These are phyloP conservation scores for Crypturellus tataupa DNA, from an alignment of 2,797 vertebrate genomes.

Conservation along the genomic window DNA sequence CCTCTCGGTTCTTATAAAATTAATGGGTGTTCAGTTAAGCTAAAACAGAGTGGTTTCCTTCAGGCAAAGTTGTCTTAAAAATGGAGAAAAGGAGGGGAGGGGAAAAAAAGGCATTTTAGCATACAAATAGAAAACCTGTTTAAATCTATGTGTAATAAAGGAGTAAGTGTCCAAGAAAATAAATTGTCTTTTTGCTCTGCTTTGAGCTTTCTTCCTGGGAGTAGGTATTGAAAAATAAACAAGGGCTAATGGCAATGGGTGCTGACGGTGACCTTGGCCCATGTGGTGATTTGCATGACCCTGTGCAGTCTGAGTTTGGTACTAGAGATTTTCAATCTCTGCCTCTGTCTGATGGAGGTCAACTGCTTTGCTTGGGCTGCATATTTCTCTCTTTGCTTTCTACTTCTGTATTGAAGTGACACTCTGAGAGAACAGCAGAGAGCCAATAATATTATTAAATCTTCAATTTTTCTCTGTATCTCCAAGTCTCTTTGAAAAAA, in stretches of 20 bases:
- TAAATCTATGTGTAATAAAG: slow-evolving; percentile 62
- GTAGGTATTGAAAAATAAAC: slow-evolving; percentile 43
- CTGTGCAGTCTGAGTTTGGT: not conserved
- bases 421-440: not conserved
- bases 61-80: slow-evolving; percentile 23
- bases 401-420: not conserved
- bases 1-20: slow-evolving; percentile 54
- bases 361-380: not conserved
- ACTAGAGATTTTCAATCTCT: slow-evolving; percentile 9
- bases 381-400: not conserved
- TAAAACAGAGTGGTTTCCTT: slow-evolving; percentile 67
- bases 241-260: slow-evolving; percentile 15
- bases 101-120: not conserved
- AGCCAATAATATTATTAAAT: not conserved
- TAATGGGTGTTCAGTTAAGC: slow-evolving; percentile 65
- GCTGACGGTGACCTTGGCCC: slow-evolving; percentile 41
- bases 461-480: not conserved
- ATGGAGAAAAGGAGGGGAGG: no score
- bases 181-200: slow-evolving; percentile 1
- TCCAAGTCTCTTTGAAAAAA: not conserved
- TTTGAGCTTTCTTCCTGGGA: slow-evolving; percentile 46
- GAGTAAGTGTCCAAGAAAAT: slow-evolving; percentile 28
- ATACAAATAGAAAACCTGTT: slow-evolving; percentile 31
- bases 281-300: not conserved
- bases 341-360: slow-evolving; percentile 7